Evolutionary conservation across 2,113 vertebrate genomes (phyloP).

Genomic region (Nesogale talazaci): DNA sequence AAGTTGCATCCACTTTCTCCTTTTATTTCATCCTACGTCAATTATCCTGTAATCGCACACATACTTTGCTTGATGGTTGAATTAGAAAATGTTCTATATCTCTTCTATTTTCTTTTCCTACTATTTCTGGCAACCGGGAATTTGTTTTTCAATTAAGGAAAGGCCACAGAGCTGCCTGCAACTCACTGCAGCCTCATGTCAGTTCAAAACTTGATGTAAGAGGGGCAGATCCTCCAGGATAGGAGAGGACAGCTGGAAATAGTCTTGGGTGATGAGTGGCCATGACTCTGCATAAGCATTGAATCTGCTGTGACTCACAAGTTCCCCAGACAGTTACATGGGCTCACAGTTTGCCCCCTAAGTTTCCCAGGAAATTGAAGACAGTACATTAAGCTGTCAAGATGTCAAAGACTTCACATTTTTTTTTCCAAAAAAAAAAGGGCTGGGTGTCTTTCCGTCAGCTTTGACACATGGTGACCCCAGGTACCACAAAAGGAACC

Average conservation of each 20-base stretch:
- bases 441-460: neutral
- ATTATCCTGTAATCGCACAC: neutral
- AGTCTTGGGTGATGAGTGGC: neutral
- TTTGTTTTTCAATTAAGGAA: slow-evolving; percentile 66
- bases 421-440: neutral
- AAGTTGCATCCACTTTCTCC: neutral
- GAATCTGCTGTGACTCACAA: neutral
- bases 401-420: neutral
- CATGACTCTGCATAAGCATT: neutral
- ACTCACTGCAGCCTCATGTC: neutral
- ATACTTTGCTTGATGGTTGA: neutral
- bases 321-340: neutral
- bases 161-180: slow-evolving; percentile 52
- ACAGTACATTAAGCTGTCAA: neutral
- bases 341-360: too few species aligned
- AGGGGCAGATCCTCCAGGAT: neutral
- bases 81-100: slow-evolving; percentile 15
- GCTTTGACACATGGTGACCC: too few species aligned
- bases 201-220: neutral
- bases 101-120: slow-evolving; percentile 48
- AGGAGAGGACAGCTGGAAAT: neutral
- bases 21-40: neutral
- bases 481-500: too few species aligned
- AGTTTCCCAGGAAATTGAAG: too few species aligned
- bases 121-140: slow-evolving; percentile 28